Conservation (phyloP, 1,140 invertebrate genomes). For the Berghia stephanieae region DNA sequence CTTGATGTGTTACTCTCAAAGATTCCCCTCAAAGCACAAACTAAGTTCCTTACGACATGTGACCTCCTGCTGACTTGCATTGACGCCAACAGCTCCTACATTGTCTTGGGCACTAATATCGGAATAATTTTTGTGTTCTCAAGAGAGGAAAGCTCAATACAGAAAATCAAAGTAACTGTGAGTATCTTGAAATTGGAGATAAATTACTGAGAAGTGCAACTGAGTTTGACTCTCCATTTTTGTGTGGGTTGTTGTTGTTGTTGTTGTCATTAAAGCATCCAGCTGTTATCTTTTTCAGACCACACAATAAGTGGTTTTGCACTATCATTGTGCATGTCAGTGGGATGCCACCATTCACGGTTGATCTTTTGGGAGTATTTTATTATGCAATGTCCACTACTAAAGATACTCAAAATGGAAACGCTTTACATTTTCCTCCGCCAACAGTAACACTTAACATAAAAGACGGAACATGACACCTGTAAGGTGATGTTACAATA, state of each 20-base stretch:
- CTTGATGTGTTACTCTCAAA: slow-evolving; percentile 80
- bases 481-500: no score
- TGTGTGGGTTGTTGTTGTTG: slow-evolving; percentile 40
- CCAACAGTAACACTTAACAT: no score
- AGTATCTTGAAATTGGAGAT: slow-evolving; percentile 26
- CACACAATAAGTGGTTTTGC: no score
- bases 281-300: no score
- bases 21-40: slow-evolving; percentile 81
- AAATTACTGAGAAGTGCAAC: neutral
- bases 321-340: no score
- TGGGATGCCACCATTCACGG: no score
- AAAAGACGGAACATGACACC: no score
- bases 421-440: no score
- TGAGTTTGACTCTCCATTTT: slow-evolving; percentile 5
- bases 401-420: no score
- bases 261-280: no score
- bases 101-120: slow-evolving; percentile 85
- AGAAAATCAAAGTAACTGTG: slow-evolving; percentile 83
- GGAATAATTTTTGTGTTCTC: slow-evolving; percentile 88
- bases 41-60: slow-evolving; percentile 77
- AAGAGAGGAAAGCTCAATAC: slow-evolving; percentile 78
- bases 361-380: no score
- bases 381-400: no score
- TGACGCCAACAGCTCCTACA: slow-evolving; percentile 80
- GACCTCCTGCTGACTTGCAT: slow-evolving; percentile 83